Evolutionary conservation across 2,113 vertebrate species (phyloP).

Genomic region (Ciconia maguari): DNA sequence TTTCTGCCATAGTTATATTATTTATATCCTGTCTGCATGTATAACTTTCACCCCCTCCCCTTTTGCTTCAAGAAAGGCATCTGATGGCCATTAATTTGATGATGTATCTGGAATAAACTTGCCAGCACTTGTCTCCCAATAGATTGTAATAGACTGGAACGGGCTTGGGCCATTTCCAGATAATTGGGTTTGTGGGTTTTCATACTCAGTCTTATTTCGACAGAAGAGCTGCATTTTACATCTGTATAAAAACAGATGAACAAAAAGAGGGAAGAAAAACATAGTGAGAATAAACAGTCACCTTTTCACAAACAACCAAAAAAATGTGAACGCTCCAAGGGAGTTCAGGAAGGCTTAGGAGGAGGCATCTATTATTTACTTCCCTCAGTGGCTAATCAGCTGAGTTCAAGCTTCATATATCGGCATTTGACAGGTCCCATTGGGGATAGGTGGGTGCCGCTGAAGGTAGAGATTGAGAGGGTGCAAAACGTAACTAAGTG

Average conservation of each 20-base stretch:
- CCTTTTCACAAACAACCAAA: neutral
- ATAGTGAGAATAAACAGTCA: neutral
- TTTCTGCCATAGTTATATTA: neutral
- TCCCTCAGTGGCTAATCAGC: neutral
- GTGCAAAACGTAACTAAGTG: neutral
- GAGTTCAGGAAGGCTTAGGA: neutral
- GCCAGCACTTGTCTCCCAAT: slow-evolving; percentile 18
- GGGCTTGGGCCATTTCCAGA: neutral
- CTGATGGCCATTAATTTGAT: slow-evolving; percentile 2
- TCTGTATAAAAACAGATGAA: neutral
- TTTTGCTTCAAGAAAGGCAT: neutral
- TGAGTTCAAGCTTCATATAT: accelerated
- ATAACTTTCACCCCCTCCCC: neutral
- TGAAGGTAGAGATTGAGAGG: neutral
- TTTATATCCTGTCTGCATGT: neutral
- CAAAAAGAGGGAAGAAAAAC: neutral
- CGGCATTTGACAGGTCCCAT: neutral
- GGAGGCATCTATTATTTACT: neutral
- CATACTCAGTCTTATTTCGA: neutral
- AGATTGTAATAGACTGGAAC: neutral
- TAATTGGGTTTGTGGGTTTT: neutral
- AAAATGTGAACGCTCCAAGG: neutral
- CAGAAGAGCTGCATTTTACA: neutral
- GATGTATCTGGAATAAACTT: neutral
- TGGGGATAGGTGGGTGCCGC: neutral